A percentile compares a stretch with the other conserved stretches of the same genome.
Conservation (phyloP, 2,113 vertebrate genomes). For the Lipophrys pholis region DNA sequence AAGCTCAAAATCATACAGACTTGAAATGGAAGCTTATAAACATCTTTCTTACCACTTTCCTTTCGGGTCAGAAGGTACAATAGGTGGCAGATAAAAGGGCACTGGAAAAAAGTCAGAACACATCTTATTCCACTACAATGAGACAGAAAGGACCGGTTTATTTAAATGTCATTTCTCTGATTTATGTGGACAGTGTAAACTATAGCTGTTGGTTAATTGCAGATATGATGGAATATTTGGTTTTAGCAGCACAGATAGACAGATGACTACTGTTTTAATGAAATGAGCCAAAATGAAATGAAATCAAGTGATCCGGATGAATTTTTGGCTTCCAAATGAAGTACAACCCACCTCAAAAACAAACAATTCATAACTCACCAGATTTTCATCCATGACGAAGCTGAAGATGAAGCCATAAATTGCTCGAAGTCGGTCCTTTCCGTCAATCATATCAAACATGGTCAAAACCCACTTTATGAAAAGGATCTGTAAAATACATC, state of each 20-base stretch:
- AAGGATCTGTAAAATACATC: conserved; percentile 80
- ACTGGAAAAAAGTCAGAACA: too few species aligned
- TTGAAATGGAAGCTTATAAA: background rate
- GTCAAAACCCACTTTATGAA: conserved; percentile 94
- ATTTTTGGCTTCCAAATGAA: background rate
- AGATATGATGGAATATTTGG: background rate
- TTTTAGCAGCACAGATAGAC: background rate
- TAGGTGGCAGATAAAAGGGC: conserved; percentile 90
- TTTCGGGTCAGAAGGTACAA: conserved; percentile 92
- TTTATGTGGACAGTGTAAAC: background rate
- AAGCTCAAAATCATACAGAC: too few species aligned
- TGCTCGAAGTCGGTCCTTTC: conserved; percentile 88
- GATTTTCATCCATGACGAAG: conserved; percentile 87
- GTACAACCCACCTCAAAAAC: too few species aligned
- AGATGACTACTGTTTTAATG: background rate
- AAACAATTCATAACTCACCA: conserved; percentile 89
- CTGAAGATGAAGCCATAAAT: conserved; percentile 95
- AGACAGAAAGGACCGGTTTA: background rate
- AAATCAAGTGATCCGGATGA: background rate
- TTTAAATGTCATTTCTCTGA: background rate
- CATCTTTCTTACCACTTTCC: conserved; percentile 88
- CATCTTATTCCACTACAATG: too few species aligned
- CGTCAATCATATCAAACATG: conserved; percentile 92
- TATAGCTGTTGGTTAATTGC: background rate
- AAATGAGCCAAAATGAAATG: background rate